These are phyloP conservation scores for Lipotes vexillifer DNA, from an alignment of 2,113 vertebrate species.

Conservation along the genomic window DNA sequence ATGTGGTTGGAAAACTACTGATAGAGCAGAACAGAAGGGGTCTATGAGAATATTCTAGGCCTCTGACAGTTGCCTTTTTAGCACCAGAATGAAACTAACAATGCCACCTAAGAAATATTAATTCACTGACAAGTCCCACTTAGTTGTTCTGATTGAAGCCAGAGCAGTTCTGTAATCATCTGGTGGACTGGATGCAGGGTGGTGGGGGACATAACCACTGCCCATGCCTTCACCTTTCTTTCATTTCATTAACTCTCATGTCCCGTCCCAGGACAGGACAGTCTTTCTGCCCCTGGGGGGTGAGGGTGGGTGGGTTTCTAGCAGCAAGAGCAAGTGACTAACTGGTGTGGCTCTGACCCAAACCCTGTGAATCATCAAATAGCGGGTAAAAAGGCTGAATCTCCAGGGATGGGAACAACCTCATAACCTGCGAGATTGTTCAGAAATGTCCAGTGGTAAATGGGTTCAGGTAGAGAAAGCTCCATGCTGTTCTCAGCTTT, in stretches of 20 bases:
- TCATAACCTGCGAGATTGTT: neutral
- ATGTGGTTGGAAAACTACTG: neutral
- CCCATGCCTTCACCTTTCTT: neutral
- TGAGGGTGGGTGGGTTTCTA: neutral
- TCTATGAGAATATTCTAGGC: slow-evolving; percentile 13
- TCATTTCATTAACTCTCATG: neutral
- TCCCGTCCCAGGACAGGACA: neutral
- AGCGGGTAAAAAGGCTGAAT: neutral
- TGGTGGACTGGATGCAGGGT: neutral
- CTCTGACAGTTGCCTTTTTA: neutral
- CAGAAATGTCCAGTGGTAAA: neutral
- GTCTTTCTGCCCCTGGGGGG: neutral
- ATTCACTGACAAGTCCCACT: neutral
- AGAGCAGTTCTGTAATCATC: neutral
- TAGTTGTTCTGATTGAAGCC: neutral
- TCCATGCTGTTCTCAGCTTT: neutral
- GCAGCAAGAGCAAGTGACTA: neutral
- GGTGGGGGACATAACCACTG: neutral
- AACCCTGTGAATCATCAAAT: neutral
- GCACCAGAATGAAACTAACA: neutral
- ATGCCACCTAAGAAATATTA: neutral
- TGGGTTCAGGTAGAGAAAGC: neutral
- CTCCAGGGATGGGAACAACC: neutral
- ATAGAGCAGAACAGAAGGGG: neutral
- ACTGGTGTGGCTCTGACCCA: neutral